A percentile compares a stretch with the other conserved stretches of the same genome.
Evolutionary conservation across 2,888 invertebrate species (phyloP).

Genomic region (Drosophila mimica): DNA sequence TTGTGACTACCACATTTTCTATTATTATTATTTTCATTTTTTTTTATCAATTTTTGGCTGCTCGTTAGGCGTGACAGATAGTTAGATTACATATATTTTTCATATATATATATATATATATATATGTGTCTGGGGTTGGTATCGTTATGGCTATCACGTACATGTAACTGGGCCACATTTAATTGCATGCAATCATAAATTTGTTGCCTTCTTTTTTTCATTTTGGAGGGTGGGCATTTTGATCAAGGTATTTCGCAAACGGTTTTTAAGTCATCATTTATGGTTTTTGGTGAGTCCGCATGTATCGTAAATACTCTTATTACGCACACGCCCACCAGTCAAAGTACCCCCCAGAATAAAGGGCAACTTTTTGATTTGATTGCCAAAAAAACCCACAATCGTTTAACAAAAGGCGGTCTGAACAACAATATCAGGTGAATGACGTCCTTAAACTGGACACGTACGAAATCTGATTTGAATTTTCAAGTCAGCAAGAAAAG

Average conservation of each 20-base stretch:
- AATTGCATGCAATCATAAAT: slow-evolving; percentile 64
- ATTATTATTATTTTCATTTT: not conserved
- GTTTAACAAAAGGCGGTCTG: slow-evolving; percentile 40
- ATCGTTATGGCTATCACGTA: slow-evolving; percentile 13
- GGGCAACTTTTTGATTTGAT: slow-evolving; percentile 56
- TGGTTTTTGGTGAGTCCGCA: slow-evolving; percentile 45
- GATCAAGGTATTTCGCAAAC: slow-evolving; percentile 35
- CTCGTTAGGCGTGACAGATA: slow-evolving; percentile 24
- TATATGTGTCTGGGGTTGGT: slow-evolving; percentile 2
- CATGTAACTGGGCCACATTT: slow-evolving; percentile 39
- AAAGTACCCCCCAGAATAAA: slow-evolving; percentile 27
- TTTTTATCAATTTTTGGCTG: slow-evolving; percentile 31
- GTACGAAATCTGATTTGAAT: slow-evolving; percentile 69
- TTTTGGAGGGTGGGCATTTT: slow-evolving; percentile 1
- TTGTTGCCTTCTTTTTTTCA: slow-evolving; percentile 16
- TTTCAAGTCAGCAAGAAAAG: slow-evolving; percentile 63
- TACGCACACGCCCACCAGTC: slow-evolving; percentile 33
- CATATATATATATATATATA: not conserved
- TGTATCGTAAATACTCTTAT: slow-evolving; percentile 68
- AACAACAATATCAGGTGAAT: slow-evolving; percentile 28
- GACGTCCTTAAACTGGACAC: slow-evolving; percentile 43
- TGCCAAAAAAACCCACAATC: slow-evolving; percentile 38
- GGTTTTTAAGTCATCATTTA: slow-evolving; percentile 67
- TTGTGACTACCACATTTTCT: not conserved
- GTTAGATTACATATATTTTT: not conserved